Conservation (phyloP, 2,888 invertebrate species). For the Coelinius sp. region DNA sequence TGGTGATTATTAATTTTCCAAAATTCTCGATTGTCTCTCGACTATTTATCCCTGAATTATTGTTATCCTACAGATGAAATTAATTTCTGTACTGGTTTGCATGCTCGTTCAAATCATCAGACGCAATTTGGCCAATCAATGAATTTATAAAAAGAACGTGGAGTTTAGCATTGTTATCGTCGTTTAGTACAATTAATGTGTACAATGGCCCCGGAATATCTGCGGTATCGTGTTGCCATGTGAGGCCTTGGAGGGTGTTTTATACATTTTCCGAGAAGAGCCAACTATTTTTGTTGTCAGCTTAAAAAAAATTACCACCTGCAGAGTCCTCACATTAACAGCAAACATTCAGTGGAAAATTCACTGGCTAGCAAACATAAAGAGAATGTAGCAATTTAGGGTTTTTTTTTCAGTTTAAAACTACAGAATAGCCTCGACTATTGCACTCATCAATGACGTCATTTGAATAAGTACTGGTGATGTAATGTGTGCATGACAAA, state of each 20-base stretch:
- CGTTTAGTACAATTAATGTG: slow-evolving; percentile 24
- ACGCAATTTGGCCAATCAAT: slow-evolving; percentile 3
- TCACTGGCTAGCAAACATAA: no score
- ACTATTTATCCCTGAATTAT: no score
- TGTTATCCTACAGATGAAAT: no score
- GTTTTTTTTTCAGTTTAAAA: neutral
- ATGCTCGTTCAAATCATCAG: no score
- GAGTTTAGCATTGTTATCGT: slow-evolving; percentile 24
- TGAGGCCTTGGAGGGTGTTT: neutral
- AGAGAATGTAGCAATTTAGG: no score
- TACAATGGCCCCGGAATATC: slow-evolving; percentile 8
- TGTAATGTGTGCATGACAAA: neutral
- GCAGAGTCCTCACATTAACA: neutral
- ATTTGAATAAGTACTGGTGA: neutral
- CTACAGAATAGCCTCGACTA: slow-evolving; percentile 3
- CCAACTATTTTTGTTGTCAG: neutral
- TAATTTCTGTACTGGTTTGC: no score
- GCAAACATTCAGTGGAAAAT: no score
- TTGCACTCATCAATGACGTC: neutral
- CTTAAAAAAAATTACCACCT: neutral
- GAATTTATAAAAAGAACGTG: slow-evolving; percentile 31
- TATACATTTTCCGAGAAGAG: neutral
- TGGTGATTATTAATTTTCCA: neutral
- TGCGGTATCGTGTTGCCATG: neutral
- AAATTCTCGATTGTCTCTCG: neutral